Base-by-base conservation (phyloP, 2,797 vertebrate species). In the Stomatorhinus walkeri region DNA sequence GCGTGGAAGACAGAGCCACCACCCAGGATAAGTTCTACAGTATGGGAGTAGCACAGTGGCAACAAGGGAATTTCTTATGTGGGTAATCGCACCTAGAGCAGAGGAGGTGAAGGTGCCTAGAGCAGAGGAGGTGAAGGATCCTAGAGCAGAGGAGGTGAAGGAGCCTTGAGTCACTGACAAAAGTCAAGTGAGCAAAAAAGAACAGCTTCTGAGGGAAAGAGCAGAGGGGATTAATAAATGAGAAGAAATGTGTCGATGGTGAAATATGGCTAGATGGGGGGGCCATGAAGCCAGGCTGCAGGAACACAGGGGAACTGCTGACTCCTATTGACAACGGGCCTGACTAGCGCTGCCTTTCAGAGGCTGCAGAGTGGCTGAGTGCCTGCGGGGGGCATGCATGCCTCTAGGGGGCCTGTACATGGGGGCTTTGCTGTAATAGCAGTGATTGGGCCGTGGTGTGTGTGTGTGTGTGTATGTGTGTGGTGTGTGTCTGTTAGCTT, bases 171-270 rank as follows among this genome's bases (percentile, higher is more conserved):
- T 36, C 4, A 1, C 56, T 12, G 24, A 56, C 24, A 56, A 56
- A 86, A 56, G 85, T 56, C 10, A 36, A 24, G 84, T 43, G 89
- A 64, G 64, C 14, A 28, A 32, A 19, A 19, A 86, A 22, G 84
- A 64, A 51, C 40, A 72, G 54, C 43, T 9, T 64, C 81, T 83
- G 8, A 16, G 68, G 54, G 84, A 87, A 89, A 28, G 88, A 89
- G 52, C 89, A 24, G 90, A 89, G 91, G 61, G 92, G 92, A 90
- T 94, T 91, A 90, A 59, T 59, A 19, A 61, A 22, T n/a, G 22
- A 56, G 14, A 43, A 93, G 93, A 92, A 92, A 94, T 93, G 89
- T 91, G 90, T 93, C 91, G 88, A 64, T 85, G 54, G 9, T 85
- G 54, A 85, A 72, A 85, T 89, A 28, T 87, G 85, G 43, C 85